Evolutionary conservation across 2,888 invertebrate genomes (phyloP).

Genomic region (Branchipolynoe longqiensis): DNA sequence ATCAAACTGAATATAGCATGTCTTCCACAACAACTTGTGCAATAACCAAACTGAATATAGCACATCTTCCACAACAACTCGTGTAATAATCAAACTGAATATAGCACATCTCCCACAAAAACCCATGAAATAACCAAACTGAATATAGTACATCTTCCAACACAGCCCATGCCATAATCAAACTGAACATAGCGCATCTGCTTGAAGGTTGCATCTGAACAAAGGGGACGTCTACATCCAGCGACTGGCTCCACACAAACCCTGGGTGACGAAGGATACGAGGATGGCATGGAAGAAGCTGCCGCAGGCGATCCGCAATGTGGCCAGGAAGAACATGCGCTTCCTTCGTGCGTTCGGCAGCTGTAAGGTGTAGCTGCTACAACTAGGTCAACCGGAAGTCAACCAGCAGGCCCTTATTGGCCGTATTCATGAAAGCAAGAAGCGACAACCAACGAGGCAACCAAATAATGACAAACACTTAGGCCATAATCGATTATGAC

Average conservation of each 20-base stretch:
- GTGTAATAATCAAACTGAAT: no score
- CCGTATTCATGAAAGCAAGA: no score
- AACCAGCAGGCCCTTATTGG: no score
- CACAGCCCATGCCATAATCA: neutral
- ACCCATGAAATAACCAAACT: neutral
- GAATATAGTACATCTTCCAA: neutral
- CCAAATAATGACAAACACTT: no score
- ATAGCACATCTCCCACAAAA: neutral
- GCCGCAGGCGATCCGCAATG: neutral
- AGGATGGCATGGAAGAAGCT: neutral
- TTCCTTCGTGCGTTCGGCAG: neutral
- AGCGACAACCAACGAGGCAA: no score
- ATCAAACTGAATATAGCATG: no score
- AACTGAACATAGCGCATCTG: neutral
- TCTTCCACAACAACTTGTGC: no score
- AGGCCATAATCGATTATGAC: no score
- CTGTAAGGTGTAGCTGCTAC: no score
- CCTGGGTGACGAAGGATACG: neutral
- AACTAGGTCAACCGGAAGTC: no score
- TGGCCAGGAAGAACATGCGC: neutral
- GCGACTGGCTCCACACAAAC: neutral
- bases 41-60: no score
- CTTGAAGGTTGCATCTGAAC: conserved; percentile 15
- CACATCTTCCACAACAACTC: no score
- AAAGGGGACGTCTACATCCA: neutral